Percentiles rank a stretch among this genome's conserved stretches.
Conservation (phyloP, 2,888 invertebrate genomes). For the Caenorhabditis virilis region DNA sequence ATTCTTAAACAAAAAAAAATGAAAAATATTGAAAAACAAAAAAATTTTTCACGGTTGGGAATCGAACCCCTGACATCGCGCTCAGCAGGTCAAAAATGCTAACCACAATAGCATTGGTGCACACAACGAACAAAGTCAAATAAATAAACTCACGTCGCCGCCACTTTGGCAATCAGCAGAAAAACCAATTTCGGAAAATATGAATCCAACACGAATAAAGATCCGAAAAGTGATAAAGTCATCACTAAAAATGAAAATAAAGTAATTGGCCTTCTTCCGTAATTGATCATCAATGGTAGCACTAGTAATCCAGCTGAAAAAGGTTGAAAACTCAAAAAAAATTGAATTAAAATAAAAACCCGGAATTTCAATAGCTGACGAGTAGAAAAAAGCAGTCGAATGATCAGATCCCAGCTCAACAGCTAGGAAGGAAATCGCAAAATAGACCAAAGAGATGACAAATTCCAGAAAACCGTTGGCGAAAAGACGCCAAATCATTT, state of each 20-base stretch:
- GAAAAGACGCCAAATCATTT: conserved; percentile 20
- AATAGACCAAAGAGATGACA: conserved; percentile 37
- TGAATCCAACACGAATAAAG: conserved; percentile 6
- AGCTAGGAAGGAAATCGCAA: conserved; percentile 26
- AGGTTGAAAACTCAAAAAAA: not conserved
- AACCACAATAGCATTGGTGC: no score
- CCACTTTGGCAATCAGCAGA: conserved; percentile 24
- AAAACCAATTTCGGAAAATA: conserved; percentile 5
- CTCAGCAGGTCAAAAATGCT: no score
- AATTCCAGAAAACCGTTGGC: conserved; percentile 35
- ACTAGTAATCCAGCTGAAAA: conserved; percentile 26
- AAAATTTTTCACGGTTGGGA: not conserved
- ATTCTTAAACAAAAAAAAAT: no score
- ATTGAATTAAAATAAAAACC: not conserved
- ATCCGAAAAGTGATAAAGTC: conserved; percentile 9
- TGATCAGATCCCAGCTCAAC: conserved; percentile 29
- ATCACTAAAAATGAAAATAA: conserved; percentile 16
- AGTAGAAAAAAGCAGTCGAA: conserved; percentile 15
- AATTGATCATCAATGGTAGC: conserved; percentile 26
- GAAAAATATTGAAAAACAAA: conserved; percentile 2
- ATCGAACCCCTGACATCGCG: no score
- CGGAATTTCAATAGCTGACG: conserved; percentile 31
- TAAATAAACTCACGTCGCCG: conserved; percentile 18
- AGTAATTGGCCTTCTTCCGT: conserved; percentile 20
- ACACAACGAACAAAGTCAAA: no score